Evolutionary conservation across 1,140 invertebrate genomes (phyloP).

Genomic region (Coboldia fuscipes): DNA sequence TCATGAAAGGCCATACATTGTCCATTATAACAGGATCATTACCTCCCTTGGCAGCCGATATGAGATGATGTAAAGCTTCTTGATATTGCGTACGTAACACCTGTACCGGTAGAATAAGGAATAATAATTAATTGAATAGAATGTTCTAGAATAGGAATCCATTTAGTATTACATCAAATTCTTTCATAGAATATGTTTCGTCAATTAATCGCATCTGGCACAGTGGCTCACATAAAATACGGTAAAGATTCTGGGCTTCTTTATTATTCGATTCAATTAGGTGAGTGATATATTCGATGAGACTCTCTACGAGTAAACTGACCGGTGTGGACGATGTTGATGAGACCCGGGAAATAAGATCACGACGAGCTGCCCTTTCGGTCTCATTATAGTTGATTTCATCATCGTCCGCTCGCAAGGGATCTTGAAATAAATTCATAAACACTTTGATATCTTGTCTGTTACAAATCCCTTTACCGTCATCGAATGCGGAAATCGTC

Average conservation of each 20-base stretch:
- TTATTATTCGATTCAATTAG: conserved; percentile 31
- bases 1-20: conserved; percentile 22
- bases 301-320: conserved; percentile 36
- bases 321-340: conserved; percentile 22
- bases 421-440: too few species aligned
- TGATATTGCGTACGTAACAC: conserved; percentile 36
- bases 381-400: background rate
- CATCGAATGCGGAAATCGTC: conserved; percentile 1
- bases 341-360: background rate
- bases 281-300: conserved; percentile 36
- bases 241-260: conserved; percentile 31
- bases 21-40: conserved; percentile 24
- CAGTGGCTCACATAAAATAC: conserved; percentile 37
- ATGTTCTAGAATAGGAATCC: background rate
- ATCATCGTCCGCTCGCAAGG: background rate
- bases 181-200: conserved; percentile 34
- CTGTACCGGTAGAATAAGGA: too few species aligned
- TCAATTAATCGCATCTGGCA: conserved; percentile 41
- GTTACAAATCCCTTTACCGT: background rate
- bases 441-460: background rate
- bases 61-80: conserved; percentile 32
- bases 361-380: too few species aligned
- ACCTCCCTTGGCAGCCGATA: conserved; percentile 27
- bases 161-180: conserved; percentile 27
- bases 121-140: background rate